Evolutionary conservation across 2,888 invertebrate species (phyloP).

Genomic region (Vannuccia rotundouncinata): DNA sequence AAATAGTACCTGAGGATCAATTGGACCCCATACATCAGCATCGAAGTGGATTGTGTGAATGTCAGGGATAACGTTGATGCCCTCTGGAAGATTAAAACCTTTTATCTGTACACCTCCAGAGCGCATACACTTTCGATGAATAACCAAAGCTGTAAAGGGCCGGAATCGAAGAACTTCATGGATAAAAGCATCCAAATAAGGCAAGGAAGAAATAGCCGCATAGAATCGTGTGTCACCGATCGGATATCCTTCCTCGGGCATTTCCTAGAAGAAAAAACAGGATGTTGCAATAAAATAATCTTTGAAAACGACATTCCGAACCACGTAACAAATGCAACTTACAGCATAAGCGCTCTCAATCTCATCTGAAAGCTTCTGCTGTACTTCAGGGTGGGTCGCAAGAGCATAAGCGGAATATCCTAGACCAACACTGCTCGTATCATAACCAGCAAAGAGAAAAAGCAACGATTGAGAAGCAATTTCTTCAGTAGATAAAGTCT

Average conservation of each 20-base stretch:
- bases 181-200: conserved; percentile 30
- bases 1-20: conserved; percentile 45
- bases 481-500: conserved; percentile 28
- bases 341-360: not conserved
- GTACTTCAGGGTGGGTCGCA: not conserved
- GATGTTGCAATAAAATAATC: no score
- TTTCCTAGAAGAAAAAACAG: not conserved
- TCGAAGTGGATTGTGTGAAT: conserved; percentile 49
- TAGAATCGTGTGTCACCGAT: conserved; percentile 6
- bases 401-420: not conserved
- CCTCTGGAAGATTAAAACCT: conserved; percentile 45
- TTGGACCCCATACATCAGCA: conserved; percentile 46
- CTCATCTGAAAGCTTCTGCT: not conserved
- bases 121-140: conserved; percentile 27
- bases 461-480: not conserved
- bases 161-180: conserved; percentile 15
- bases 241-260: not conserved
- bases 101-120: not conserved
- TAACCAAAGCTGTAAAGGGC: conserved; percentile 22
- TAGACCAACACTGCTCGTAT: conserved; percentile 13
- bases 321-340: not conserved
- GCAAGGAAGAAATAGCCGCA: not conserved
- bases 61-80: conserved; percentile 49
- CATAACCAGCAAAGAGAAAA: conserved; percentile 31
- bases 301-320: no score